A percentile compares a stretch with the other conserved stretches of the same genome.
These are phyloP conservation scores for Silurus asotus DNA, from an alignment of 2,113 vertebrate species.

Conservation along the genomic window DNA sequence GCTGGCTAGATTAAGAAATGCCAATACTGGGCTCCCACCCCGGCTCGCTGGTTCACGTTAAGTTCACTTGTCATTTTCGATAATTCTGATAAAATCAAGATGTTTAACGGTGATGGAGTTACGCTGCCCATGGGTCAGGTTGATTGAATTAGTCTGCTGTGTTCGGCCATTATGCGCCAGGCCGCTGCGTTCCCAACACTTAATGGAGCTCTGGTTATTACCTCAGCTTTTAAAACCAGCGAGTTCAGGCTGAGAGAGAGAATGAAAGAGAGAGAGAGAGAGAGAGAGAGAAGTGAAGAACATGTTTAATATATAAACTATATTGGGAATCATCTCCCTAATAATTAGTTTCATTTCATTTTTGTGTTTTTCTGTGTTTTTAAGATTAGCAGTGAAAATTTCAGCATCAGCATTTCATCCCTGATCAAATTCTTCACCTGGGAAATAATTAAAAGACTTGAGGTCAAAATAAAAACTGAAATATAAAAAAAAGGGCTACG, in stretches of 20 bases:
- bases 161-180: conserved; percentile 64
- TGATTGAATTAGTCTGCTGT: conserved; percentile 72
- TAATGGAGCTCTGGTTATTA: conserved; percentile 61
- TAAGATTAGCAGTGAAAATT: neutral
- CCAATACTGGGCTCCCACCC: conserved; percentile 93
- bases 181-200: conserved; percentile 63
- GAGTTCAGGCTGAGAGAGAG: conserved; percentile 35
- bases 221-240: conserved; percentile 54
- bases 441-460: neutral
- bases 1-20: conserved; percentile 94
- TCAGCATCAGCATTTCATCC: neutral
- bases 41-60: conserved; percentile 88
- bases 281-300: conserved; percentile 14
- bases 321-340: conserved; percentile 34
- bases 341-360: neutral
- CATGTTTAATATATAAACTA: conserved; percentile 27
- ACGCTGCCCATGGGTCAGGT: conserved; percentile 64
- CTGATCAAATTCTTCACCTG: neutral
- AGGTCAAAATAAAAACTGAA: neutral
- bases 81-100: conserved; percentile 90
- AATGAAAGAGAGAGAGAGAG: neutral
- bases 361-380: neutral
- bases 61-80: conserved; percentile 98
- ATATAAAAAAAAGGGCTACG: neutral
- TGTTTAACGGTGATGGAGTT: conserved; percentile 86